phyloP scores from a whole-genome alignment of 2,797 vertebrate species.

The Aratinga solstitialis region DNA sequence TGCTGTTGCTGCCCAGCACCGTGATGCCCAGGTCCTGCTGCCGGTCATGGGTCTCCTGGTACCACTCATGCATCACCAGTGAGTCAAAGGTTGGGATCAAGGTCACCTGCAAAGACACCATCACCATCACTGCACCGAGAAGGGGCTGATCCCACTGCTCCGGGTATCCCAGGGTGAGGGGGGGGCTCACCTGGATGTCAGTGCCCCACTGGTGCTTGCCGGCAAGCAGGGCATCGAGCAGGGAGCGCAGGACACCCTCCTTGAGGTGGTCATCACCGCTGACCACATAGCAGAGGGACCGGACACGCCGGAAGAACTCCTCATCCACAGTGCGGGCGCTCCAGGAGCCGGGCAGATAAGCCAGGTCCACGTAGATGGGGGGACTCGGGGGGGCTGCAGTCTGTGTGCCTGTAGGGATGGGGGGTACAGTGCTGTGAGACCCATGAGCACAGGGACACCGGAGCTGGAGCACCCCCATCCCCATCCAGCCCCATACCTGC shows the following conservation, averaged over 20 bases:
- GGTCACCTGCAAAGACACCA: constrained; percentile 79
- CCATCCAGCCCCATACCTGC: neutral
- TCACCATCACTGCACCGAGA: neutral
- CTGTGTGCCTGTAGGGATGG: neutral
- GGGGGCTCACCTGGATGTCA: constrained; percentile 80
- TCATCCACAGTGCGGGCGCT: constrained; percentile 80
- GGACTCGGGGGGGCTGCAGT: neutral
- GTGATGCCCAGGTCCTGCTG: constrained; percentile 86
- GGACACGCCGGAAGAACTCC: constrained; percentile 85
- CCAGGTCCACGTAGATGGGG: constrained; percentile 87
- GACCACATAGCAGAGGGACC: constrained; percentile 88
- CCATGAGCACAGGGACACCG: too few species aligned
- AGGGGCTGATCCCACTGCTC: fast-evolving
- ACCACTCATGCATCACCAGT: constrained; percentile 89
- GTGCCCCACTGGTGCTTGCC: constrained; percentile 86
- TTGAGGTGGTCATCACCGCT: constrained; percentile 87
- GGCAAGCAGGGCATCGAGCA: constrained; percentile 86
- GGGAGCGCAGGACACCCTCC: constrained; percentile 80
- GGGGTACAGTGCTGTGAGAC: neutral
- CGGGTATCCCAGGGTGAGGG: fast-evolving
- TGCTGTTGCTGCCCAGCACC: constrained; percentile 93
- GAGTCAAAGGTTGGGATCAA: constrained; percentile 94
- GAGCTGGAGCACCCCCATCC: neutral
- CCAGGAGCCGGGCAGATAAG: constrained; percentile 86
- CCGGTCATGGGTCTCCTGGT: constrained; percentile 85